Base-by-base conservation (phyloP, 2,888 invertebrate genomes). In the Sinelater perroti region DNA sequence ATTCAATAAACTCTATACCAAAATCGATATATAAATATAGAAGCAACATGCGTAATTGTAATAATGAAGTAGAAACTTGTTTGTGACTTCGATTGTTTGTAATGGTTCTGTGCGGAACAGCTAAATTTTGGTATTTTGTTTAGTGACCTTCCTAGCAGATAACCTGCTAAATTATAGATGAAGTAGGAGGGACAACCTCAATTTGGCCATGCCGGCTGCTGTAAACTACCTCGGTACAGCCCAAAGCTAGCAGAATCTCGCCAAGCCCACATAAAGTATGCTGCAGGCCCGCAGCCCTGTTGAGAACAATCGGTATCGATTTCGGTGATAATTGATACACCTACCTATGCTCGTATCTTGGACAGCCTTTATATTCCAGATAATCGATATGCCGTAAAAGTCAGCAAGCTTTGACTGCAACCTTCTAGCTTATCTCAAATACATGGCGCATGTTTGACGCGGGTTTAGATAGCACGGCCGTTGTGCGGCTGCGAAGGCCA, bases 321-420 rank as follows among this genome's bases (percentile, higher is more conserved):
- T 46, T 14, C 6, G 11, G 17, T 45, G 36, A 53, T 53, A 53
- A 45, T 45, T 53, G 35, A 45, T 53, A 53, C 20, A 46, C 33
- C 50, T 50, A 46, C 28, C 53, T 53, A 31, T 11, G 36, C 28
- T 18, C 35, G 36, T 18, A 53, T 20, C 31, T 26, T 28, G 28
- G 33, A 47, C 47, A 47, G 53, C 53, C 46, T 53, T 53, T 53
- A 45, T 45, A 20, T 36, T 33, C 44, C 10, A 16, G 36, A 28
- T 36, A 53, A 53, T 53, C 53, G 46, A 53, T 53, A 53, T 30
- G 30, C 28, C 44, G 46, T 53, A 53, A 53, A 46, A 46, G 44
- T 35, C 28, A 45, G 24, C 21, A 40, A 31, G 21, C 38, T 38
- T 50, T 47, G 44, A 30, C 44, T 26, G 42, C 16, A 33, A 44